Evolutionary conservation across 2,113 vertebrate genomes (phyloP).

Genomic region (Cygnus buccinator): DNA sequence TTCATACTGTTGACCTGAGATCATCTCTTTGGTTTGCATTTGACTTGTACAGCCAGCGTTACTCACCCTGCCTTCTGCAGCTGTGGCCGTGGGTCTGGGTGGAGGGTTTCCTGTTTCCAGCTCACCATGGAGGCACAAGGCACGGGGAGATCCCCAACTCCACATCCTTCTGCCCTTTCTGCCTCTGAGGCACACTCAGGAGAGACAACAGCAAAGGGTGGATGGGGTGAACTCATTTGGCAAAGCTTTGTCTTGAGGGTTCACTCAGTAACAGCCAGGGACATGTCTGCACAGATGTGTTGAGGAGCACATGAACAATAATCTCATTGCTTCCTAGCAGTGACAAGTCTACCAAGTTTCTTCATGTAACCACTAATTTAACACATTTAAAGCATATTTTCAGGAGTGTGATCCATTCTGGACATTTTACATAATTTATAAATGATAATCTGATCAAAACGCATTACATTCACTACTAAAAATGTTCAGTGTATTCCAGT

Average conservation of each 20-base stretch:
- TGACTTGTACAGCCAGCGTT: neutral
- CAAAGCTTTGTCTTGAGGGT: neutral
- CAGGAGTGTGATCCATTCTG: neutral
- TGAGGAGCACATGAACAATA: neutral
- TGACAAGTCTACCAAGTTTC: neutral
- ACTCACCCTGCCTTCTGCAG: neutral
- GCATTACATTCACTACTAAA: neutral
- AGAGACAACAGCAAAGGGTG: neutral
- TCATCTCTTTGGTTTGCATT: neutral
- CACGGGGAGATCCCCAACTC: neutral
- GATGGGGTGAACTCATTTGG: neutral
- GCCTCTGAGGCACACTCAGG: neutral
- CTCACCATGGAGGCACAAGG: fast-evolving
- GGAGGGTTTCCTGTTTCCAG: neutral
- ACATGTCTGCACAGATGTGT: neutral
- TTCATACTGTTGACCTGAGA: neutral
- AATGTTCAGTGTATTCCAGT: neutral
- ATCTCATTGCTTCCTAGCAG: neutral
- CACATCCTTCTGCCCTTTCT: neutral
- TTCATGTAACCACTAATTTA: neutral
- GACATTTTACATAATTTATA: neutral
- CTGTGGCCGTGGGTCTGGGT: no score
- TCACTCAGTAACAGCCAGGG: neutral
- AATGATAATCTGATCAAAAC: neutral
- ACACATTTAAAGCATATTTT: neutral